phyloP scores from a whole-genome alignment of 1,140 invertebrate species.

The Drosophila ogumai region DNA sequence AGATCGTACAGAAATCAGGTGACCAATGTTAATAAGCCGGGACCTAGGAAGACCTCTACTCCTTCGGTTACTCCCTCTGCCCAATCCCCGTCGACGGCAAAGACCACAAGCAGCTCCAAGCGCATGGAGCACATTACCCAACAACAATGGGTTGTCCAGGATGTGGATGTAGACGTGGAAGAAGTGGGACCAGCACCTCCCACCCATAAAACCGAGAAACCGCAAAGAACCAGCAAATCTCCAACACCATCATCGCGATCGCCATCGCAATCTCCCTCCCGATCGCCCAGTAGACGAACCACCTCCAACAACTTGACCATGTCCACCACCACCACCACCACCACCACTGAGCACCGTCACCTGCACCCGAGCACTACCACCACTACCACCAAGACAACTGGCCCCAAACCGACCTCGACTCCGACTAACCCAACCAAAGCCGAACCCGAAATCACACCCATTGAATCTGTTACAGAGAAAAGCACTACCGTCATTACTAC shows the following conservation, averaged over 20 bases:
- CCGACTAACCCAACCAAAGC: slow-evolving; percentile 30
- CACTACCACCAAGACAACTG: slow-evolving; percentile 44
- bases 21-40: slow-evolving; percentile 19
- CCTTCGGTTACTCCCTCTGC: slow-evolving; percentile 2
- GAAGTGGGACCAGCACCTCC: slow-evolving; percentile 38
- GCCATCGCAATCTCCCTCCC: slow-evolving; percentile 34
- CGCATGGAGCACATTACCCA: slow-evolving; percentile 58
- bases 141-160: slow-evolving; percentile 62
- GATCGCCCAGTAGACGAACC: slow-evolving; percentile 43
- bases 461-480: slow-evolving; percentile 76
- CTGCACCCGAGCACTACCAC: slow-evolving; percentile 57
- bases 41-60: slow-evolving; percentile 8
- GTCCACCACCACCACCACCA: slow-evolving; percentile 30
- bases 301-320: slow-evolving; percentile 27
- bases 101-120: slow-evolving; percentile 22
- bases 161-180: slow-evolving; percentile 68
- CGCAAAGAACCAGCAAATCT: slow-evolving; percentile 7
- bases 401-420: slow-evolving; percentile 27
- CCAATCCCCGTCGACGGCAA: slow-evolving; percentile 11
- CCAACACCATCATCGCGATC: slow-evolving; percentile 11
- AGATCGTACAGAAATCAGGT: slow-evolving; percentile 49
- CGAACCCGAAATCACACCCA: slow-evolving; percentile 61
- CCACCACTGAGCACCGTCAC: slow-evolving; percentile 66
- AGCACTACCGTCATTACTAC: slow-evolving; percentile 1
- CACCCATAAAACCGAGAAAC: slow-evolving; percentile 4